Evolutionary conservation across 2,113 vertebrate genomes (phyloP), one percentile per base, ranked within the genome.

Genomic region (Petroica traversi): DNA sequence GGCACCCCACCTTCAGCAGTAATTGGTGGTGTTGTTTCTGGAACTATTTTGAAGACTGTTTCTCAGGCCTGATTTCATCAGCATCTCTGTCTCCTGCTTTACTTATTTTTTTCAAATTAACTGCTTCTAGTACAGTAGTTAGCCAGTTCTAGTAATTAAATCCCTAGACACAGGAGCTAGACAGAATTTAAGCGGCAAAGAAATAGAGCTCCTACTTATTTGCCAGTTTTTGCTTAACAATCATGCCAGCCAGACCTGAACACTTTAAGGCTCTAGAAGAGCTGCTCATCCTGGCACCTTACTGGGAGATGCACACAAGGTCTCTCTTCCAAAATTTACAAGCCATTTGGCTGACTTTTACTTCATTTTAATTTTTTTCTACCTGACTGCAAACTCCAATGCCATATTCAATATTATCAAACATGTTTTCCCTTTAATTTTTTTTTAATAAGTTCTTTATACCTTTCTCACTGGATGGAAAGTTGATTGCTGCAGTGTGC

Each of bases 391-490:
- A 87, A 89, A 87, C 29, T 52, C n/a, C 40, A 49, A 14, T 49
- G 17, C 11, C 31, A 48, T 14, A 71, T 31, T 80, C 31, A 76
- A 10, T 29, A 67, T 48, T 38, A 93, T 12, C 13, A 71, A 94
- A 64, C 5, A 49, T 18, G 3, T 48, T 82, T 86, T 80, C 14
- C 16, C 12, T 61, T 78, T 41, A 23, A 19, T 25, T 40, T 54
- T 40, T 38, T 51, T 74, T 66, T 55, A 43, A 52, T 7, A 63
- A 66, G 12, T 23, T 94, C 11, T 80, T 85, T 84, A 79, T 98
- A 98, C 98, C 98, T 98, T 98, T 97, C 96, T 98, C 76, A 93
- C 78, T 57, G 97, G 97, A 89, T 92, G 97, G 12, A 97, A 96
- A 87, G 97, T 74, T 52, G 97, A 55, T 58, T 91, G 95, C 61